Evolutionary conservation across 2,113 vertebrate genomes (phyloP).

Genomic region (Lota lota): DNA sequence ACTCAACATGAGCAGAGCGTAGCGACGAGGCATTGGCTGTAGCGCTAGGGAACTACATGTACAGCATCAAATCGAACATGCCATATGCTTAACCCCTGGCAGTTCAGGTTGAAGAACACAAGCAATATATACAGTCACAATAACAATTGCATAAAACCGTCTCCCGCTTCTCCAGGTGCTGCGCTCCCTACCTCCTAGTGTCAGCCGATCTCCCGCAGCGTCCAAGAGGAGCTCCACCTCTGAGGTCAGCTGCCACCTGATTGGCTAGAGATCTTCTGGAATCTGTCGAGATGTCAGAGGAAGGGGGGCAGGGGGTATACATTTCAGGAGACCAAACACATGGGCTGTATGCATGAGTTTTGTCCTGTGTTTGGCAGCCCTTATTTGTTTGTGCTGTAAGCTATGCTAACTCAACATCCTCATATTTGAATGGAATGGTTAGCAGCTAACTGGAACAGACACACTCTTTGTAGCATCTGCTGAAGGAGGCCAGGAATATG

Average conservation of each 20-base stretch:
- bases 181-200: neutral
- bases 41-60: too few relatives aligned
- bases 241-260: constrained; percentile 37
- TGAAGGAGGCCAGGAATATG: neutral
- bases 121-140: too few relatives aligned
- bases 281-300: neutral
- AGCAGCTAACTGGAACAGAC: neutral
- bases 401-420: too few relatives aligned
- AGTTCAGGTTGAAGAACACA: too few relatives aligned
- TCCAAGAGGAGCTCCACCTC: constrained; percentile 17
- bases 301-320: neutral
- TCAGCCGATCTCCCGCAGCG: neutral
- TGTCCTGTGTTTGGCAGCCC: neutral
- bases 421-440: too few relatives aligned
- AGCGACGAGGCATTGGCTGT: too few relatives aligned
- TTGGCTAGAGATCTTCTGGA: neutral
- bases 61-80: too few relatives aligned
- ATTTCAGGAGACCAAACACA: neutral
- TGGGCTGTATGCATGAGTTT: neutral
- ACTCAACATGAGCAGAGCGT: too few relatives aligned
- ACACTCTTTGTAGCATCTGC: neutral
- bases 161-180: constrained; percentile 49
- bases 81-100: too few relatives aligned
- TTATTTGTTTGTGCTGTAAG: neutral
- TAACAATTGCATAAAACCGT: too few relatives aligned